Conservation (phyloP, 2,888 invertebrate genomes). For the Melieria omissa region DNA sequence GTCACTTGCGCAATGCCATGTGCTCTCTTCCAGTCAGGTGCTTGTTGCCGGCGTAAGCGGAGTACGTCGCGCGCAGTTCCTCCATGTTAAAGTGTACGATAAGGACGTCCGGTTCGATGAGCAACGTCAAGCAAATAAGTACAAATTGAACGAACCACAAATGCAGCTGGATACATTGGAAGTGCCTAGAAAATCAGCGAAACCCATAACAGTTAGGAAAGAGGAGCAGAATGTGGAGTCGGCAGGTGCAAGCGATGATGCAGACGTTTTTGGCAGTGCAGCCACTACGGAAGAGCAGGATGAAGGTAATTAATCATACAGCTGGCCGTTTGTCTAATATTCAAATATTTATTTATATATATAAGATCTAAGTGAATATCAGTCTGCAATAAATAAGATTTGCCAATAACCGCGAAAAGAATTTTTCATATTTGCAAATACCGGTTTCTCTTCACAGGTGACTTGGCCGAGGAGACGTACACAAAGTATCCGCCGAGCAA, state of each 20-base stretch:
- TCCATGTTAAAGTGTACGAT: conserved; percentile 57
- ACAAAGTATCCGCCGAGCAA: conserved; percentile 69
- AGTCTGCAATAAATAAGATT: background rate
- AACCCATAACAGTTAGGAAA: background rate
- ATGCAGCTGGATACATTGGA: background rate
- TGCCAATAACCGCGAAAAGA: background rate
- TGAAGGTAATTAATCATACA: conserved; percentile 39
- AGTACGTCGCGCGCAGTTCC: background rate
- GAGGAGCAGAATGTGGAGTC: background rate
- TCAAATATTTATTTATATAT: background rate
- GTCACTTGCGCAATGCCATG: background rate
- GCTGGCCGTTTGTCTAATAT: background rate
- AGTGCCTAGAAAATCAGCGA: background rate
- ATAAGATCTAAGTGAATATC: too few relatives aligned
- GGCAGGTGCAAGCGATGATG: conserved; percentile 41
- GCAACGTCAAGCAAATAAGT: conserved; percentile 45
- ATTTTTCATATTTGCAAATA: background rate
- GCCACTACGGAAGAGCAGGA: conserved; percentile 35
- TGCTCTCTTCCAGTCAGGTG: too few relatives aligned
- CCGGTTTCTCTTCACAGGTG: conserved; percentile 60
- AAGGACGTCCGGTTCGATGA: conserved; percentile 52
- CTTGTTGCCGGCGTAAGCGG: too few relatives aligned
- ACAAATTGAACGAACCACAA: background rate
- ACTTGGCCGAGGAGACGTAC: conserved; percentile 71
- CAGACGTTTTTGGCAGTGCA: conserved; percentile 57